phyloP scores from a whole-genome alignment of 2,888 invertebrate species.

The Folsomia candida region DNA sequence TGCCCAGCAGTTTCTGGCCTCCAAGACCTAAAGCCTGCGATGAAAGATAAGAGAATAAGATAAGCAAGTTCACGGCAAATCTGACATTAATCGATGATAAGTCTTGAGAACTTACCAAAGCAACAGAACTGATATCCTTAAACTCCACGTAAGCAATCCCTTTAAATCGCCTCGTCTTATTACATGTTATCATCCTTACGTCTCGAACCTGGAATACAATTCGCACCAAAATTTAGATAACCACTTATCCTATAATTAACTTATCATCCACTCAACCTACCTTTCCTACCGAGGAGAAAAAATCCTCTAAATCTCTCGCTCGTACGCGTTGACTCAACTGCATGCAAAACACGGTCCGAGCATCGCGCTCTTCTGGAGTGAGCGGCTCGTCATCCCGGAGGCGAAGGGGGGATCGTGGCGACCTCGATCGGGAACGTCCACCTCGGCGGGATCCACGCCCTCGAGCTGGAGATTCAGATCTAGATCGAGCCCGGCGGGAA shows the following conservation, averaged over 20 bases:
- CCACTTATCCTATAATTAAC: too few relatives aligned
- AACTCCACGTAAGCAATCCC: slow-evolving; percentile 99
- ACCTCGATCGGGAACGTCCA: slow-evolving; percentile 27
- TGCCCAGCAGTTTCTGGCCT: slow-evolving; percentile 89
- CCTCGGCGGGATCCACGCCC: slow-evolving; percentile 40
- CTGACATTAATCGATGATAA: slow-evolving; percentile 13
- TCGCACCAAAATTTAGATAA: too few relatives aligned
- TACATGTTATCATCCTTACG: slow-evolving; percentile 96
- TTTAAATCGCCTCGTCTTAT: slow-evolving; percentile 96
- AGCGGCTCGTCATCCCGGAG: slow-evolving; percentile 55
- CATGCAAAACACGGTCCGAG: slow-evolving; percentile 98
- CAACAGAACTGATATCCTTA: slow-evolving; percentile 94
- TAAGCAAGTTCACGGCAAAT: neutral
- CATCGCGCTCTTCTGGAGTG: slow-evolving; percentile 95
- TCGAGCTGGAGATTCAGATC: slow-evolving; percentile 54
- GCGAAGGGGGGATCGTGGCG: slow-evolving; percentile 42
- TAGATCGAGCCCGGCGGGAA: slow-evolving; percentile 25
- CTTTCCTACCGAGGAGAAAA: slow-evolving; percentile 97
- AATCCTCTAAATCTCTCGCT: slow-evolving; percentile 93
- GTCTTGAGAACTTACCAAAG: slow-evolving; percentile 75
- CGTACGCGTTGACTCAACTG: slow-evolving; percentile 92
- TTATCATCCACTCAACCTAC: too few relatives aligned
- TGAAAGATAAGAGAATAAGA: slow-evolving; percentile 24
- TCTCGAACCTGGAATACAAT: slow-evolving; percentile 64
- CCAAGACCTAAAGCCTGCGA: slow-evolving; percentile 87